Evolutionary conservation across 2,797 vertebrate genomes (phyloP), one percentile per base, ranked within the genome.

Genomic region (Hyperoplus immaculatus): DNA sequence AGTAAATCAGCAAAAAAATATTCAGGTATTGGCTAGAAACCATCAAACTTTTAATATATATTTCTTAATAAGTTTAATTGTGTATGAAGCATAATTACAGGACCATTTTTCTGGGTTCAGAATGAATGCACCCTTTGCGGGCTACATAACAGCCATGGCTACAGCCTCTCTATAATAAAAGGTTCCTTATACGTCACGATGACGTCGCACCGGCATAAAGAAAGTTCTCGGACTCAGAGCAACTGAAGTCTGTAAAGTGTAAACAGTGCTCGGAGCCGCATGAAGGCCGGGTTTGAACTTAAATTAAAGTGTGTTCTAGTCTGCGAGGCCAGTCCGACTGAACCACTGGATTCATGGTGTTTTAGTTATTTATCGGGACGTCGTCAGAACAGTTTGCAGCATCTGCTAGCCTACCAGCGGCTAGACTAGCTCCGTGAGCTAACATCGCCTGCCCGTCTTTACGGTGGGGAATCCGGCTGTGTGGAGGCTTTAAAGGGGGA

Each of bases 401-500:
- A 67, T 73, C 80, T 81, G 85, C 69, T 84, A 79, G 41, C 29
- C 29, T 29, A 29, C 29, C 72, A 47, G 72, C 62, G 36, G 83
- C 82, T 78, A 70, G 12, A 82, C 65, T 89, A 92, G 59, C 62
- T 56, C 6, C 42, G 51, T 43, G 18, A 56, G 85, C 87, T 87
- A 80, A 57, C 82, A 29, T 29, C 53, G 63, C 60, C 29, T 18
- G 47, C 16, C 53, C 15, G 57, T 9, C 2, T 43, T 5, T 5
- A 2, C 45, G 8, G 62, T 14, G 53, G 15, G 66, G 57, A 1
- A 53, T 39, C 16, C 59, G 38, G 64, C 4, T 5, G 10, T 16
- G 66, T 49, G n/a, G 13, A 8, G 43, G 8, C n/a, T 13, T 6
- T 49, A 16, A 39, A 47, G 21, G 49, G 12, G 72, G 13, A 7